Conservation (phyloP, 2,888 invertebrate species). For the Onthophagus sagittarius region DNA sequence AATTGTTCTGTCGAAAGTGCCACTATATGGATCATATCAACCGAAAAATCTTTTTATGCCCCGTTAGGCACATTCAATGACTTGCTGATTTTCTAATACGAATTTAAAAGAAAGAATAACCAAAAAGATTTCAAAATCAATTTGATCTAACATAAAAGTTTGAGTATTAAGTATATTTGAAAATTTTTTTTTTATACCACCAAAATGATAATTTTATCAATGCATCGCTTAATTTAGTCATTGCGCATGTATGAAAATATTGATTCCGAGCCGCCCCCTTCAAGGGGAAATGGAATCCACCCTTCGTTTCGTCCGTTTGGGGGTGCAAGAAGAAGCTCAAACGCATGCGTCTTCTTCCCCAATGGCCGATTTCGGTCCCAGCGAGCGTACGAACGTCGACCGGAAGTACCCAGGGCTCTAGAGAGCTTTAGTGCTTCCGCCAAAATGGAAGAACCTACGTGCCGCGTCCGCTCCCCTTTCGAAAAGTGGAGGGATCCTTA, state of each 20-base stretch:
- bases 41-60: conserved; percentile 11
- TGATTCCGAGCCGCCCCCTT: conserved; percentile 31
- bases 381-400: conserved; percentile 35
- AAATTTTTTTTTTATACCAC: background rate
- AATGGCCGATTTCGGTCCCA: conserved; percentile 33
- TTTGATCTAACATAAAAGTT: too few species aligned
- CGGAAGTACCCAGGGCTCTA: conserved; percentile 43
- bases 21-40: conserved; percentile 3
- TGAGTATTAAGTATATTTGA: too few species aligned
- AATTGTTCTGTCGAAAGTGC: conserved; percentile 20
- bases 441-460: conserved; percentile 40
- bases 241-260: conserved; percentile 41
- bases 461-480: background rate
- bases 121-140: too few species aligned
- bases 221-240: background rate
- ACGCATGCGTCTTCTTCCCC: conserved; percentile 35
- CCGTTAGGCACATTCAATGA: conserved; percentile 20
- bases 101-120: background rate
- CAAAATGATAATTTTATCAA: background rate
- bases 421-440: conserved; percentile 44
- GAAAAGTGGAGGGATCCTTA: background rate
- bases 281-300: background rate
- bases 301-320: background rate
- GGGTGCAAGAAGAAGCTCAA: background rate
- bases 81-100: conserved; percentile 11